Conservation (phyloP, 2,888 invertebrate species). For the Taenaris catops region DNA sequence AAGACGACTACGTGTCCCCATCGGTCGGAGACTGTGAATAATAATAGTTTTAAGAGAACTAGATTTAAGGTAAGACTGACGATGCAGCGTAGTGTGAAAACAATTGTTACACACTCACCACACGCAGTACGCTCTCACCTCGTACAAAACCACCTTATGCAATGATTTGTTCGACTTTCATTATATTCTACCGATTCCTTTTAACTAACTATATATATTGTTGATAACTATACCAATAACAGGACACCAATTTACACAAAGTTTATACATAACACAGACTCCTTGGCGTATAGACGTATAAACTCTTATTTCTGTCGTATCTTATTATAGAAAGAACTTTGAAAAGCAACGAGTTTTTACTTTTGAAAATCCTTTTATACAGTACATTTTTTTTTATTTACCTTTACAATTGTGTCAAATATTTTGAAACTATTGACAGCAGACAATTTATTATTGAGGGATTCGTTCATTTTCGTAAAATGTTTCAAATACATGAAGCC, state of each 20-base stretch:
- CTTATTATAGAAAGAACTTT: too few relatives aligned
- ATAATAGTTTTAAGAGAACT: slow-evolving; percentile 45
- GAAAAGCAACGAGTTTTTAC: too few relatives aligned
- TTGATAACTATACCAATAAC: too few relatives aligned
- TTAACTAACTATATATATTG: too few relatives aligned
- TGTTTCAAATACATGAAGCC: slow-evolving; percentile 30
- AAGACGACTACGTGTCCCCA: slow-evolving; percentile 45
- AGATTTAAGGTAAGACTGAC: slow-evolving; percentile 63
- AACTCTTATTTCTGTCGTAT: too few relatives aligned
- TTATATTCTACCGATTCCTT: slow-evolving; percentile 6
- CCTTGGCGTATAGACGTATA: too few relatives aligned
- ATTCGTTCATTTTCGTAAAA: slow-evolving; percentile 17
- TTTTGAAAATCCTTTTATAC: too few relatives aligned
- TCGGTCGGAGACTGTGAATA: slow-evolving; percentile 68
- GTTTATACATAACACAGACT: too few relatives aligned
- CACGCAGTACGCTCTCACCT: slow-evolving; percentile 19
- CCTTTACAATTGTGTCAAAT: too few relatives aligned
- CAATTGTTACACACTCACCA: slow-evolving; percentile 33
- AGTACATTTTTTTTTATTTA: too few relatives aligned
- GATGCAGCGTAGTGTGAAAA: slow-evolving; percentile 56
- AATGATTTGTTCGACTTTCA: slow-evolving; percentile 4
- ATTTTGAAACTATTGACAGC: too few relatives aligned
- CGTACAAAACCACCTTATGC: slow-evolving; percentile 16
- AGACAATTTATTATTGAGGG: slow-evolving; percentile 7
- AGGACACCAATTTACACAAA: too few relatives aligned